Conservation (phyloP, 2,113 vertebrate genomes). For the Scophthalmus maximus region DNA sequence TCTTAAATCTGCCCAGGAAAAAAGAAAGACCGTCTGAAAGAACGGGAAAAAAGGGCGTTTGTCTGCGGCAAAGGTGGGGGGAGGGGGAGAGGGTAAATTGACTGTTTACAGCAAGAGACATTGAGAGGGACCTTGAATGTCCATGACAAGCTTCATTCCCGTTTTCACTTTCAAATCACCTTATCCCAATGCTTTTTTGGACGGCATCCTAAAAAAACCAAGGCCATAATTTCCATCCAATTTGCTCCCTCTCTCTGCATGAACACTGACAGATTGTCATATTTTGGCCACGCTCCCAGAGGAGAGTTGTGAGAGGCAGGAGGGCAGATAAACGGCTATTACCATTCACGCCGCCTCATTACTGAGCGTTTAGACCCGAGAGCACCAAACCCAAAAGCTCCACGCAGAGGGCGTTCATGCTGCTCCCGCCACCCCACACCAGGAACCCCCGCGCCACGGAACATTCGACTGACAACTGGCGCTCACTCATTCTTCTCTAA, state of each 20-base stretch:
- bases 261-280: constrained; percentile 82
- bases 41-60: constrained; percentile 43
- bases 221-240: constrained; percentile 81
- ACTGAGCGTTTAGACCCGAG: constrained; percentile 75
- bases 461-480: constrained; percentile 53
- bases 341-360: constrained; percentile 77
- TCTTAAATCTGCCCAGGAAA: constrained; percentile 50
- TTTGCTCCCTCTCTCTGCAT: constrained; percentile 72
- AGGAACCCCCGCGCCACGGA: constrained; percentile 25
- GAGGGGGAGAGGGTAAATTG: constrained; percentile 58
- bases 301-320: constrained; percentile 73
- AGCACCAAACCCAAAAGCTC: constrained; percentile 50
- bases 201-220: constrained; percentile 73
- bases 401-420: constrained; percentile 36
- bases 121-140: constrained; percentile 72
- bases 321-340: constrained; percentile 80
- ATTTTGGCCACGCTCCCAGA: constrained; percentile 81
- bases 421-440: no score
- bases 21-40: constrained; percentile 46
- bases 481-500: not conserved
- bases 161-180: constrained; percentile 79
- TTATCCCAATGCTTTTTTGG: constrained; percentile 72
- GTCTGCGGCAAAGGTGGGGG: constrained; percentile 46
- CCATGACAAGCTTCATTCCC: constrained; percentile 59
- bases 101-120: constrained; percentile 65